Base-by-base conservation (phyloP, 2,113 vertebrate species). In the Phalacrocorax carbo region DNA sequence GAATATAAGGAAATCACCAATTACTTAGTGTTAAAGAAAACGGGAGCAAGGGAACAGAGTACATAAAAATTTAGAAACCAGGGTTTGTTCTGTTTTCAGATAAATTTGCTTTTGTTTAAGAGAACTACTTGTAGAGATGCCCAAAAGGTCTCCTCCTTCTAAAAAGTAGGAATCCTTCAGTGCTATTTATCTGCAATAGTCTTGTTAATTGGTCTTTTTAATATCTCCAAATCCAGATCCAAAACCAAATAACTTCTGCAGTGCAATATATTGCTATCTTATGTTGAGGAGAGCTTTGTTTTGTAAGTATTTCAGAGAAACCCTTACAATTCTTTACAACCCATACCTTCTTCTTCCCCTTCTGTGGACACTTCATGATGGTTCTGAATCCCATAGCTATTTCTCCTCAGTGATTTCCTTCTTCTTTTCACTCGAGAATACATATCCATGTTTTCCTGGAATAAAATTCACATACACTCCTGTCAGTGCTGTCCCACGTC, bases 371-470 rank as follows among this genome's bases (percentile, higher is more conserved):
- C 99, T 97, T 99, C 99, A 88, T 99, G 99, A 96, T 99, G 99
- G 64, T 99, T 98, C 64, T 99, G 99, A 96, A 99, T 99, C 62
- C 98, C 99, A 77, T 99, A 99, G 60, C 99, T 99, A 90, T 98
- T 99, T 97, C 99, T 99, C 84, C 99, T 98, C 97, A 99, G 94
- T 17, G 99, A 99, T 93, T 99, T 99, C 96, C 99, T 97, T 54
- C 98, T 98, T 32, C 99, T 99, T 97, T 99, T 99, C 79, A 99
- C 99, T 94, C 99, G 98, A 79, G 99, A 99, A 97, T 99, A 99
- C 99, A 99, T 99, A 97, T 99, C 99, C 99, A 99, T 99, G 97
- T 99, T 99, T 98, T 99, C 99, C 99, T 99, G 52, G 36, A 97
- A 95, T 15, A 66, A 80, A 92, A 85, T 62, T 40, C 91, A 88